phyloP scores from a whole-genome alignment of 2,888 invertebrate species.

The Pandemis heparana region DNA sequence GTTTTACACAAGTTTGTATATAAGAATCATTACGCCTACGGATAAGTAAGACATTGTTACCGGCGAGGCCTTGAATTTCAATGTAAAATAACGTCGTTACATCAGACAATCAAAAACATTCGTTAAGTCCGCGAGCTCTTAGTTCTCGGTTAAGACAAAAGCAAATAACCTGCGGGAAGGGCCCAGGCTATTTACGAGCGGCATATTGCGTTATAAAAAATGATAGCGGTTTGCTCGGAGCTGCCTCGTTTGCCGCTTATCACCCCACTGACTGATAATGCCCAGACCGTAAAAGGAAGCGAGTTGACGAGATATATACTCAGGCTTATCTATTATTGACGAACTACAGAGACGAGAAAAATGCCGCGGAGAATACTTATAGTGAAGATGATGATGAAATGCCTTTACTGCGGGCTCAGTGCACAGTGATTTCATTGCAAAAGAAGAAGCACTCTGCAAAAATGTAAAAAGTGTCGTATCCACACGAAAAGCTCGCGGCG shows the following conservation, averaged over 20 bases:
- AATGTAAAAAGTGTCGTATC: conserved; percentile 31
- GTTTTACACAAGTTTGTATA: background rate
- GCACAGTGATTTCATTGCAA: conserved; percentile 2
- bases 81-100: conserved; percentile 23
- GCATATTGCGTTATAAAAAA: conserved; percentile 77
- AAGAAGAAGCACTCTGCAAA: conserved; percentile 21
- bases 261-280: conserved; percentile 66
- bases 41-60: conserved; percentile 9
- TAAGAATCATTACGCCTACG: background rate
- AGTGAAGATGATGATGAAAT: conserved; percentile 8
- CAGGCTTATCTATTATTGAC: conserved; percentile 69
- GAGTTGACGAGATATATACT: conserved; percentile 63
- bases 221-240: conserved; percentile 70
- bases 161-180: conserved; percentile 60
- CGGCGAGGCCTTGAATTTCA: background rate
- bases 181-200: conserved; percentile 66
- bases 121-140: conserved; percentile 49
- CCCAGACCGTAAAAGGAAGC: conserved; percentile 65
- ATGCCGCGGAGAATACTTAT: conserved; percentile 17
- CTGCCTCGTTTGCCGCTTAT: conserved; percentile 72
- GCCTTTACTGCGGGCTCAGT: background rate
- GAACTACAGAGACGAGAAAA: conserved; percentile 44
- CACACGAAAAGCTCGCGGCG: conserved; percentile 33
- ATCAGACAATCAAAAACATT: conserved; percentile 55
- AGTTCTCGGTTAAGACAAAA: conserved; percentile 57